Percentiles rank a stretch among this genome's conserved stretches.
Evolutionary conservation across 1,140 invertebrate species (phyloP).

Genomic region (Agrypnia vestita): DNA sequence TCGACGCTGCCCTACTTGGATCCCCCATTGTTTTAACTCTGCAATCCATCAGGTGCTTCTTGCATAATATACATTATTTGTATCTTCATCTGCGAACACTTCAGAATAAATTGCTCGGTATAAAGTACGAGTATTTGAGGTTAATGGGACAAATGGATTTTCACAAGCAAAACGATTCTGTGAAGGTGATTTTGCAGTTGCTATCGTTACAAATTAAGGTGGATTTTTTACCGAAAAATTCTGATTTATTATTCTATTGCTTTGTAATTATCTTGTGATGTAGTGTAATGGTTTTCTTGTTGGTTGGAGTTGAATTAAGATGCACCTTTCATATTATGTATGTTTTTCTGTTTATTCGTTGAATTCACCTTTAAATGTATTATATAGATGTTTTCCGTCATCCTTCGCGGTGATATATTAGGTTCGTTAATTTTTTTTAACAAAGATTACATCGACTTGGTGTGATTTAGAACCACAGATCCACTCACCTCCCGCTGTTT

Average conservation of each 20-base stretch:
- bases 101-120: background rate
- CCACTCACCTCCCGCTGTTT: constrained; percentile 16
- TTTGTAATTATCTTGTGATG: too few species aligned
- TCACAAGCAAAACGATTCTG: too few species aligned
- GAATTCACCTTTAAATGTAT: background rate
- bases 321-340: background rate
- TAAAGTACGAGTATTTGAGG: constrained; percentile 30
- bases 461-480: constrained; percentile 29
- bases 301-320: background rate
- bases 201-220: too few species aligned
- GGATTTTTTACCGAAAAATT: too few species aligned
- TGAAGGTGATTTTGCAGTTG: too few species aligned
- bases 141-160: constrained; percentile 8
- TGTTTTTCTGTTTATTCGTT: background rate
- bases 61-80: constrained; percentile 22
- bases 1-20: background rate
- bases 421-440: constrained; percentile 15
- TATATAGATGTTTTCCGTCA: background rate
- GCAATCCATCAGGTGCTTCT: constrained; percentile 33
- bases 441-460: constrained; percentile 5
- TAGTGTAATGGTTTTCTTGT: too few species aligned
- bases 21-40: constrained; percentile 28
- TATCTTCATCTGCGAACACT: constrained; percentile 6
- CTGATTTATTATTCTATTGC: too few species aligned
- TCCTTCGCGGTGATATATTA: constrained; percentile 10